Percentiles rank a stretch among this genome's conserved stretches.
Conservation (phyloP, 1,140 invertebrate species). For the Apis laboriosa region DNA sequence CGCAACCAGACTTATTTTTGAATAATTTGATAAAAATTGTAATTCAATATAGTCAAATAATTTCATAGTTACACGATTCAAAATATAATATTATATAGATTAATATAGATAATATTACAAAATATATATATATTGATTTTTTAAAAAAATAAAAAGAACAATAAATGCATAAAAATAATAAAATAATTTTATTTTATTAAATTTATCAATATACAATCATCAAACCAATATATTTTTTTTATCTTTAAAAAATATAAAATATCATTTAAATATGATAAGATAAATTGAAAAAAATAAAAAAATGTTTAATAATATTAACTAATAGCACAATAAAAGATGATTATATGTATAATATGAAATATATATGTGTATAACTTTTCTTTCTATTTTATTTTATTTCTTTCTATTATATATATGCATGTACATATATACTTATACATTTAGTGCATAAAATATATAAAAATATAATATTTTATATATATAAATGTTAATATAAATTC, state of each 20-base stretch:
- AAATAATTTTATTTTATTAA: neutral
- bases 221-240: neutral
- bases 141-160: neutral
- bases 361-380: too few relatives aligned
- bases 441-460: neutral
- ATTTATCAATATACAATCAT: neutral
- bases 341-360: too few relatives aligned
- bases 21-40: neutral
- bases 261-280: too few relatives aligned
- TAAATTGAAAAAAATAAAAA: neutral
- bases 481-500: neutral
- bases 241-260: neutral
- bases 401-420: neutral
- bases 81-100: neutral
- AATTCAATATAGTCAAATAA: neutral
- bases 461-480: neutral
- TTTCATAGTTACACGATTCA: slow-evolving; percentile 20
- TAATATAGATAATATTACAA: too few relatives aligned
- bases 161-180: neutral
- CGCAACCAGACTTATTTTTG: neutral
- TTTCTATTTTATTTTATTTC: too few relatives aligned
- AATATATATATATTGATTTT: neutral
- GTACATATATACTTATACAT: neutral
- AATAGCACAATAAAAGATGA: too few relatives aligned
- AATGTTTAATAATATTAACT: neutral